Percentiles rank a stretch among this genome's conserved stretches.
phyloP scores from a whole-genome alignment of 2,113 vertebrate species.

The Saguinus imperator region DNA sequence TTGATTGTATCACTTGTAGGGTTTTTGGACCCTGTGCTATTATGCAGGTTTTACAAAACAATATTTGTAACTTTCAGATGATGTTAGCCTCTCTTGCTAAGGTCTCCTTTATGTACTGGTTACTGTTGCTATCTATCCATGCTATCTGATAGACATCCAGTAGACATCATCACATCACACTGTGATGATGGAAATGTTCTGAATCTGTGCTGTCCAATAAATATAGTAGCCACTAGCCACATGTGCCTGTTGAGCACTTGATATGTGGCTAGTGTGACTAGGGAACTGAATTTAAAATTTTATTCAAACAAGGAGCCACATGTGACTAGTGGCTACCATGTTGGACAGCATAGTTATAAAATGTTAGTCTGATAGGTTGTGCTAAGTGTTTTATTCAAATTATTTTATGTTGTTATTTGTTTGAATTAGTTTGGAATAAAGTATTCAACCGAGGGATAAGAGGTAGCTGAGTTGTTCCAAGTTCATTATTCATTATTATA shows the following conservation, averaged over 20 bases:
- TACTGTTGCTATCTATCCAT: background rate
- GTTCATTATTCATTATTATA: background rate
- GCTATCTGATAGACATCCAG: background rate
- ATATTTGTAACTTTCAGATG: conserved; percentile 44
- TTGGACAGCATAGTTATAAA: conserved; percentile 23
- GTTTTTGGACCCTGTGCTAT: background rate
- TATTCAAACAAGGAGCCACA: background rate
- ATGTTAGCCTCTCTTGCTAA: background rate
- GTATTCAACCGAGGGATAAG: conserved; percentile 46
- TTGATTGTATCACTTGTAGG: conserved; percentile 8
- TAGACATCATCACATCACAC: background rate
- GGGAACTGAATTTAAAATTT: conserved; percentile 48
- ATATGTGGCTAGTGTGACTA: background rate
- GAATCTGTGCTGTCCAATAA: background rate
- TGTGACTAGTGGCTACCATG: background rate
- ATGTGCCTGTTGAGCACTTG: background rate
- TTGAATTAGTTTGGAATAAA: conserved; percentile 72
- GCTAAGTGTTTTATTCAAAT: conserved; percentile 58
- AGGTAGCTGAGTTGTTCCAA: conserved; percentile 14
- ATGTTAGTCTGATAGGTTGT: conserved; percentile 60
- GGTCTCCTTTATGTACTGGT: conserved; percentile 26
- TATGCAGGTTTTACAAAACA: conserved; percentile 13
- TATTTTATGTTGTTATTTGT: conserved; percentile 57
- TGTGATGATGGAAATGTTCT: background rate
- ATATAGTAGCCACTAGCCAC: background rate